Evolutionary conservation across 2,113 vertebrate genomes (phyloP).

Genomic region (Chlamydotis undulata): DNA sequence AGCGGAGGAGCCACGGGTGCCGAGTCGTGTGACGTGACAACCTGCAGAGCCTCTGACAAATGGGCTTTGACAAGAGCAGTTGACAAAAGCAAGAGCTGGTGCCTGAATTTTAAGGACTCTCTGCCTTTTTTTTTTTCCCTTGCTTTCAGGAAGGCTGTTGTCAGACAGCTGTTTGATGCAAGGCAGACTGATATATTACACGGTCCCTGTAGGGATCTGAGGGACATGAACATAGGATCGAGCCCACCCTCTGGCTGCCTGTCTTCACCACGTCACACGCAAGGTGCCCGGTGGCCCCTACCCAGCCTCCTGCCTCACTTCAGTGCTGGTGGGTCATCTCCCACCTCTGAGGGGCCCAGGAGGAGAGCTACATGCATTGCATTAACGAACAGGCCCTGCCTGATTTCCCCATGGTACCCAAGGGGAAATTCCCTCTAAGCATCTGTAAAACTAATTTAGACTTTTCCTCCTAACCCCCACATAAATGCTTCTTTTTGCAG

Average conservation of each 20-base stretch:
- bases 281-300: not conserved
- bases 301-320: not conserved
- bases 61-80: slow-evolving; percentile 7
- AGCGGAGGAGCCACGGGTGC: not conserved
- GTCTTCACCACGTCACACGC: fast-evolving
- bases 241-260: not conserved
- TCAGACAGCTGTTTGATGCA: slow-evolving; percentile 18
- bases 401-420: not conserved
- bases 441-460: slow-evolving; percentile 28
- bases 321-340: not conserved
- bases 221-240: not conserved
- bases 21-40: not conserved
- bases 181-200: not conserved
- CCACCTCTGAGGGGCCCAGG: not conserved
- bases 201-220: not conserved
- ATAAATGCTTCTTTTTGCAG: not conserved
- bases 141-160: not conserved
- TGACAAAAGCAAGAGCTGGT: slow-evolving; percentile 25
- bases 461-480: not conserved
- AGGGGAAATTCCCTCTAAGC: not conserved
- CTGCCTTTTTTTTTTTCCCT: fast-evolving
- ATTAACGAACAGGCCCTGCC: not conserved
- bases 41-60: slow-evolving; percentile 47
- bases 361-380: not conserved
- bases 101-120: slow-evolving; percentile 9